Evolutionary conservation across 2,797 vertebrate genomes (phyloP), one percentile per base, ranked within the genome.

Genomic region (Lepilemur ruficaudatus): DNA sequence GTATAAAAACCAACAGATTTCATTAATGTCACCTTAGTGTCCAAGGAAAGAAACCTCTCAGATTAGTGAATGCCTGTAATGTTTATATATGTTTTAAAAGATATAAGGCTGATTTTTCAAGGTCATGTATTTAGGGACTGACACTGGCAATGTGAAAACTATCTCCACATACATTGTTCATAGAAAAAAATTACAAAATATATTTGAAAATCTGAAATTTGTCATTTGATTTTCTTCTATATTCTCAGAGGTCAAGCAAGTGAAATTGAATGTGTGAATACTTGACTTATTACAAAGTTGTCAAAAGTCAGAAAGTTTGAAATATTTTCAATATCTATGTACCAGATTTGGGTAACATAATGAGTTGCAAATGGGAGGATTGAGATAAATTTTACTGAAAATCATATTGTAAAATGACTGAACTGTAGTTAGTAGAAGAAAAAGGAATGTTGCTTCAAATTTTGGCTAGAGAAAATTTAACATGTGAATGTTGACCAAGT

Each of bases 221-320:
- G 86, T 92, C 94, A 88, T 95, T 92, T 32, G 15, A 93, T 95
- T 97, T 98, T 96, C 79, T 97, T 97, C 92, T 85, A 28, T 85
- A 67, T 91, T 76, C 10, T 94, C 86, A 96, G 79, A 98, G 95
- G 86, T 97, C 94, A 96, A 97, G 78, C 14, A 90, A 95, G 86
- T 94, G 30, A 97, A 98, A 98, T 98, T 97, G 97, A 94, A 95
- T 72, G n/a, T 96, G 92, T 97, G 96, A 96, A 93, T 32, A 96
- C 83, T 96, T 95, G 89, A 96, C 98, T 97, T 95, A 96, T 96
- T 98, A 96, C 72, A 97, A 98, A 99, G 98, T 99, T 99, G 96
- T 97, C 98, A 97, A 95, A 98, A 98, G 98, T 98, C 97, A 97
- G 85, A 98, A 99, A 99, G 98, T 99, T 98, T 98, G 92, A 93